Base-by-base conservation (phyloP, 2,113 vertebrate genomes). In the Serilophus lunatus region DNA sequence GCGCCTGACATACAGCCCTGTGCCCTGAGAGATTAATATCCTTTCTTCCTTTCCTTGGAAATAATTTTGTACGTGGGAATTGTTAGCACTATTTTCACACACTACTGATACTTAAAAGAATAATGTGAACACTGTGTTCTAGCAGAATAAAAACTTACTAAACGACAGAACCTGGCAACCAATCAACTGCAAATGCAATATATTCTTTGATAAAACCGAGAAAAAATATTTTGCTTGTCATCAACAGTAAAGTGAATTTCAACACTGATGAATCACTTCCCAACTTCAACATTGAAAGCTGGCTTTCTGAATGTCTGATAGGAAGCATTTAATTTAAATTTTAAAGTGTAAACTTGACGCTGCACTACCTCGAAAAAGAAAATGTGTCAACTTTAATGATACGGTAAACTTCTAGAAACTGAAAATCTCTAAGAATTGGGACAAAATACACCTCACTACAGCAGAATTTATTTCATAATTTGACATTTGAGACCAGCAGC, bases 321-420 rank as follows among this genome's bases (percentile, higher is more conserved):
- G n/a, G 31, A 91, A 49, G 50, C 24, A 90, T 83, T 93, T 88
- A 50, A 84, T 91, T 92, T 82, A 72, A 88, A 82, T 66, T 68
- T 66, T 86, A 45, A 81, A 81, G 19, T 29, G 24, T 22, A 56
- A 87, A 65, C 28, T 19, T 84, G 42, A 75, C 84, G 56, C 31
- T 40, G 82, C 18, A 66, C 54, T 79, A 85, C 25, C 14, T 47
- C 56, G 57, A 66, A 90, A 85, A 76, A 60, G 35, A 45, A 81
- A 70, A 16, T 16, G 18, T 35, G 31, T 36, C 36, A 44, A 26
- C 0, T 12, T 68, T 36, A 83, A 64, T 31, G 49, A 64, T 9
- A 26, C 0, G 0, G 40, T 56, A 56, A 11, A 49, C 31, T 70
- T 53, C 19, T 18, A 71, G 68, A 90, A 90, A 83, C 17, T 29